phyloP scores from a whole-genome alignment of 2,888 invertebrate genomes.

The Rhamphomyia laevipes region DNA sequence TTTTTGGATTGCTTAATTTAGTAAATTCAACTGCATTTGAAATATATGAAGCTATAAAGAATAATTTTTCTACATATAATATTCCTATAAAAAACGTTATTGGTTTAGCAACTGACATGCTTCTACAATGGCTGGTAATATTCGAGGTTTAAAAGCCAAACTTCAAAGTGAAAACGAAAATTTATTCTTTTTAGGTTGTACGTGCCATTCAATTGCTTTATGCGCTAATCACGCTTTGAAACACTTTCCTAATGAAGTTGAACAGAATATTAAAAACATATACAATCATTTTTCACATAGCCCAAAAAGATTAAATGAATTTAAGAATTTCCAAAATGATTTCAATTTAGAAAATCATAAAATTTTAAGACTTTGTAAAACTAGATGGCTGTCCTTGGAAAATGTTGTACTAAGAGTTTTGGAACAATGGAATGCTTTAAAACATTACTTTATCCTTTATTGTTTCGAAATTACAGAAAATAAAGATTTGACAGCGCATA shows the following conservation, averaged over 20 bases:
- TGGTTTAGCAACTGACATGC: slow-evolving; percentile 6
- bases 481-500: not conserved
- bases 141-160: slow-evolving; percentile 3
- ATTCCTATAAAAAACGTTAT: slow-evolving; percentile 6
- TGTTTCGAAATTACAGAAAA: not conserved
- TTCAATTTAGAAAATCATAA: slow-evolving; percentile 1
- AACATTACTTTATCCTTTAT: slow-evolving; percentile 6
- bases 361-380: not conserved
- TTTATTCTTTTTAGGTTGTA: slow-evolving; percentile 10
- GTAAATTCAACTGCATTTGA: not conserved
- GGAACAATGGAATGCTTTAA: slow-evolving; percentile 8
- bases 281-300: slow-evolving; percentile 8
- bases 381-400: slow-evolving; percentile 5
- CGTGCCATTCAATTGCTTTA: slow-evolving; percentile 6
- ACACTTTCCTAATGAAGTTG: not conserved
- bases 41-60: slow-evolving; percentile 4
- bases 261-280: slow-evolving; percentile 5
- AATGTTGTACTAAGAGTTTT: slow-evolving; percentile 7
- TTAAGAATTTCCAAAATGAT: slow-evolving; percentile 4
- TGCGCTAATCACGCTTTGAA: not conserved
- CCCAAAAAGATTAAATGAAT: not conserved
- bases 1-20: slow-evolving; percentile 6
- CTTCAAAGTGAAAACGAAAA: slow-evolving; percentile 1
- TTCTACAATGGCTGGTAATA: slow-evolving; percentile 5
- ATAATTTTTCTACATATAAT: slow-evolving; percentile 1